phyloP scores from a whole-genome alignment of 2,888 invertebrate genomes.

The Alsophila aescularia region DNA sequence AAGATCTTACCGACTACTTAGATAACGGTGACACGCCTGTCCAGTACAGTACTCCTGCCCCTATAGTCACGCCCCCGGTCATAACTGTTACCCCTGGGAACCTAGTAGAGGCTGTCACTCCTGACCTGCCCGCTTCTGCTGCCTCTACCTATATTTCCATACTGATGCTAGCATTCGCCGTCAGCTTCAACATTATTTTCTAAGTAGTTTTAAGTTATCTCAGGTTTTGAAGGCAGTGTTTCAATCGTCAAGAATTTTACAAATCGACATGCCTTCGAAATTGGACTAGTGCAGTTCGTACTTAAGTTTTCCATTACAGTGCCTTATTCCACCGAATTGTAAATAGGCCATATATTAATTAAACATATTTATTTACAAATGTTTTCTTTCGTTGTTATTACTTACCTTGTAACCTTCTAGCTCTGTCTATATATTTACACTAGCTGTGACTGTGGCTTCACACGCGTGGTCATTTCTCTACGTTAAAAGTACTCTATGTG shows the following conservation, averaged over 20 bases:
- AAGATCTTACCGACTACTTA: conserved; percentile 58
- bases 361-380: conserved; percentile 25
- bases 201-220: conserved; percentile 39
- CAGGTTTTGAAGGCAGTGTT: conserved; percentile 25
- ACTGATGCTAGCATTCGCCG: conserved; percentile 47
- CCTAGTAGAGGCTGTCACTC: conserved; percentile 54
- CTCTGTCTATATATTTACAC: too few species aligned
- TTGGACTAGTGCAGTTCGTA: conserved; percentile 10
- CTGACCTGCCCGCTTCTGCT: conserved; percentile 58
- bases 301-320: conserved; percentile 33
- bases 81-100: conserved; percentile 38
- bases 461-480: too few species aligned
- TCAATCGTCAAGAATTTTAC: not conserved
- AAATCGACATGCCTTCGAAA: conserved; percentile 2
- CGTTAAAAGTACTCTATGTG: too few species aligned
- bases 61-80: conserved; percentile 9
- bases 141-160: conserved; percentile 52
- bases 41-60: conserved; percentile 23
- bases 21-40: conserved; percentile 41
- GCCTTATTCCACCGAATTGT: conserved; percentile 45
- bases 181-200: conserved; percentile 50
- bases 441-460: too few species aligned
- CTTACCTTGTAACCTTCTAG: not conserved
- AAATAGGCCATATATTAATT: conserved; percentile 49
- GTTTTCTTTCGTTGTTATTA: conserved; percentile 3